Conservation (phyloP, 2,888 invertebrate genomes). For the Ptychoptera albimana region DNA sequence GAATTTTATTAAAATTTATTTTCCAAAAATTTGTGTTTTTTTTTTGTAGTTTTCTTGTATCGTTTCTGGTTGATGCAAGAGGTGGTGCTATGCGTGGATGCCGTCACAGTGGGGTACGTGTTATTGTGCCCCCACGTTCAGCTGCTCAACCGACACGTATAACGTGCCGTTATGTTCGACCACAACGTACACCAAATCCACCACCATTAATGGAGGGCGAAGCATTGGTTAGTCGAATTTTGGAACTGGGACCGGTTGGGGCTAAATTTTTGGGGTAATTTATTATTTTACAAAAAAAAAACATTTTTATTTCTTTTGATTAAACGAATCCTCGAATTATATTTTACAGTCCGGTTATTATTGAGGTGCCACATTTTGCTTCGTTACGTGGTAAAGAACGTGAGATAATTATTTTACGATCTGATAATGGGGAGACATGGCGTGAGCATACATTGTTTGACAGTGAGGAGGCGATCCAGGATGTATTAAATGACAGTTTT, state of each 20-base stretch:
- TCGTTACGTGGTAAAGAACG: conserved; percentile 84
- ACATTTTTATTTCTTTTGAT: neutral
- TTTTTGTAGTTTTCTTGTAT: conserved; percentile 76
- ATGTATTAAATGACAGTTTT: conserved; percentile 82
- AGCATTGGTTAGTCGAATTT: conserved; percentile 82
- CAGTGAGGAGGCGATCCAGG: conserved; percentile 75
- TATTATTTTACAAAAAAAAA: neutral
- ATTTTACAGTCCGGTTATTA: conserved; percentile 68
- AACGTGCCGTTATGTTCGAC: conserved; percentile 82
- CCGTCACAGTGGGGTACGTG: conserved; percentile 89
- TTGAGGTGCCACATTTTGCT: conserved; percentile 96
- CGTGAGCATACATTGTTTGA: conserved; percentile 83
- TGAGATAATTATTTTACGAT: conserved; percentile 89
- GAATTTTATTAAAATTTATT: too few species aligned
- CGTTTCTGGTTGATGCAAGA: conserved; percentile 97
- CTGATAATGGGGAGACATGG: conserved; percentile 98
- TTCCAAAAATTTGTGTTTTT: too few species aligned
- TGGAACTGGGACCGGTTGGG: conserved; percentile 91
- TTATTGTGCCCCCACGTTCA: conserved; percentile 91
- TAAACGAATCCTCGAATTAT: neutral
- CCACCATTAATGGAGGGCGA: conserved; percentile 98
- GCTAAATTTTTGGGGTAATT: conserved; percentile 88
- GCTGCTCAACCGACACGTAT: conserved; percentile 92
- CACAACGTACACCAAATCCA: conserved; percentile 49
- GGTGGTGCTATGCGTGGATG: conserved; percentile 99